A percentile compares a stretch with the other conserved stretches of the same genome.
Conservation (phyloP, 53 echinoderm and acorn worm species). For the Antedon mediterranea region DNA sequence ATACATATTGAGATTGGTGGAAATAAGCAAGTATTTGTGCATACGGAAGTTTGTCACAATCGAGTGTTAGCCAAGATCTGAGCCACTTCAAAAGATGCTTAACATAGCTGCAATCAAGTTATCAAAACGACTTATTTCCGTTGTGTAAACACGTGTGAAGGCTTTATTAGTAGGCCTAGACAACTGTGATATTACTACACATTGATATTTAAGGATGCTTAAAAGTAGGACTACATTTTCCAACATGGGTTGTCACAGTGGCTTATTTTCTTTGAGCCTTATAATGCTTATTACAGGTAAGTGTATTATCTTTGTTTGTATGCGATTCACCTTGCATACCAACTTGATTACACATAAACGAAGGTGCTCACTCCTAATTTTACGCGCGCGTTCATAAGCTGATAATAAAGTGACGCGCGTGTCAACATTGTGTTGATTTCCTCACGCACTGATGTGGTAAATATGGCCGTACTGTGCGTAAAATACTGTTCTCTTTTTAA, state of each 20-base stretch:
- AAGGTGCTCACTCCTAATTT: no score
- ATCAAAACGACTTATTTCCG: not conserved
- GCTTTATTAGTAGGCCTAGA: not conserved
- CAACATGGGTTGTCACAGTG: not conserved
- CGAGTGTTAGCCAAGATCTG: not conserved
- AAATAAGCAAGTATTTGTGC: not conserved
- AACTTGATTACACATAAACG: no score
- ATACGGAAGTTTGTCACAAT: not conserved
- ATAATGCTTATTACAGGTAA: no score
- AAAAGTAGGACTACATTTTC: not conserved
- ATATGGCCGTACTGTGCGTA: no score
- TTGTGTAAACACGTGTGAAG: not conserved
- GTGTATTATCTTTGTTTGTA: no score
- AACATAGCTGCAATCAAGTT: not conserved
- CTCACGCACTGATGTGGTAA: no score
- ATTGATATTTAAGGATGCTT: not conserved
- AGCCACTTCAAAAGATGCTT: not conserved
- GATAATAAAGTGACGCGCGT: no score
- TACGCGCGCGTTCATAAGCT: no score
- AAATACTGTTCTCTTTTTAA: no score
- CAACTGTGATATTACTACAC: not conserved
- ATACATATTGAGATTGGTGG: not conserved
- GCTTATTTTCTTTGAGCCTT: no score
- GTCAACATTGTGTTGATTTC: no score
- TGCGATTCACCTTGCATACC: no score